These are phyloP conservation scores for Eulacestoma nigropectus DNA, from an alignment of 2,113 vertebrate genomes.

Conservation along the genomic window DNA sequence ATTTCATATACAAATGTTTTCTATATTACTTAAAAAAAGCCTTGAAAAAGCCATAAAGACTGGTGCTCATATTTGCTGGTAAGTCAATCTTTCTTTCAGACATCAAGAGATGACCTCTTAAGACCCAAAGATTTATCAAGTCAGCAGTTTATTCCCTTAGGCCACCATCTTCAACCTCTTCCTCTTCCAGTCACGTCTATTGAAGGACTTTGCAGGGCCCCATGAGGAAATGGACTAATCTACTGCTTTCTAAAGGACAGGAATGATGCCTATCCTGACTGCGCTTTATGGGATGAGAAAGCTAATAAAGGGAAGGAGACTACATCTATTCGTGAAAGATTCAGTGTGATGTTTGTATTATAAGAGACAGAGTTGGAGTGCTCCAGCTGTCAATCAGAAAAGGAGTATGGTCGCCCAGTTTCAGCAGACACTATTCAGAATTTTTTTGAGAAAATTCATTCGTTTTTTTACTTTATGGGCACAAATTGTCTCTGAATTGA, in stretches of 20 bases:
- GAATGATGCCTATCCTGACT: conserved; percentile 61
- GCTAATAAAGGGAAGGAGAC: conserved; percentile 72
- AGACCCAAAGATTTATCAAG: conserved; percentile 81
- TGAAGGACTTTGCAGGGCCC: conserved; percentile 71
- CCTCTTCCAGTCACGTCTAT: conserved; percentile 74
- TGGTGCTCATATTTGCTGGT: conserved; percentile 65
- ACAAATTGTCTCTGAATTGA: background rate
- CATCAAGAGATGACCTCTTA: conserved; percentile 76
- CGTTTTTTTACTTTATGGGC: background rate
- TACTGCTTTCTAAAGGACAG: conserved; percentile 74
- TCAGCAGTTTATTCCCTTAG: conserved; percentile 75
- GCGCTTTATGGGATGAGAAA: conserved; percentile 55
- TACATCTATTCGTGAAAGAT: conserved; percentile 58
- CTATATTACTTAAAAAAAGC: conserved; percentile 28
- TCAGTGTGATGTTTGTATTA: conserved; percentile 58
- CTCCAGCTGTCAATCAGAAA: conserved; percentile 29
- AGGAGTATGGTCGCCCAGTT: background rate
- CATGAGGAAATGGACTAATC: conserved; percentile 78
- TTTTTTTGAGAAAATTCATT: background rate
- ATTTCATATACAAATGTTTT: conserved; percentile 35
- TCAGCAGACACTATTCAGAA: background rate
- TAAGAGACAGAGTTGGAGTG: conserved; percentile 23
- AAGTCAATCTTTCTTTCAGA: conserved; percentile 76
- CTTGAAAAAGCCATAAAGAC: conserved; percentile 44
- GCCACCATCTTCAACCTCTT: conserved; percentile 70